Base-by-base conservation (phyloP, 1,140 invertebrate genomes). In the Drosophila burlai region DNA sequence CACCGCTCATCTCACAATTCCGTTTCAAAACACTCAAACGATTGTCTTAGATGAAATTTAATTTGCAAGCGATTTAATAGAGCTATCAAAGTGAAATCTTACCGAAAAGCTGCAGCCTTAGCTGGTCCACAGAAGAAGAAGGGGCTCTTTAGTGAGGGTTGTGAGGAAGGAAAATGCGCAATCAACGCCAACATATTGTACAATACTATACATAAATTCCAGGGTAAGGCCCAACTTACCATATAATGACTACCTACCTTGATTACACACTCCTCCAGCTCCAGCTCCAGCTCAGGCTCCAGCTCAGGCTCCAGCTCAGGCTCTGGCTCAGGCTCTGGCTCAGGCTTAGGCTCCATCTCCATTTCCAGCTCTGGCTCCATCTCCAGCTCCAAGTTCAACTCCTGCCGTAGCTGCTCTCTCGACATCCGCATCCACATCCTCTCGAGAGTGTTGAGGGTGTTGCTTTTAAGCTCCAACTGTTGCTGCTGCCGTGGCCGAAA, bases 231-330 rank as follows among this genome's bases (percentile, higher is more conserved):
- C 55, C 72, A 87, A 76, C 67, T 87, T 89, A 89, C 83, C 71
- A 83, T 87, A 87, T 87, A 89, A 87, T 87, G 84, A 89, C 83
- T 87, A 89, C 83, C 83, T 87, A 89, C 84, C 83, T 89, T 87
- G 84, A 87, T 89, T 87, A 87, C 83, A 87, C 83, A 83, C 83
- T 83, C 62, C 73, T 65, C 34, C 54, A 31, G 46, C 66, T 64
- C 24, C 50, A 18, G 49, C 42, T 24, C 2, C n/a, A 31, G 10
- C 59, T 43, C 4, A 42, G 10, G 4, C 38, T n/a, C 16, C 7
- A 8, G 15, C 62, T 58, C 24, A 40, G 18, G 13, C 64, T 62
- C 21, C 21, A 21, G 21, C 49, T 24, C 7, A 40, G 45, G 6
- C 46, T 42, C n/a, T n/a, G n/a, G n/a, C n/a, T n/a, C n/a, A n/a